Conservation (phyloP, 2,797 vertebrate species). For the Picus viridis region DNA sequence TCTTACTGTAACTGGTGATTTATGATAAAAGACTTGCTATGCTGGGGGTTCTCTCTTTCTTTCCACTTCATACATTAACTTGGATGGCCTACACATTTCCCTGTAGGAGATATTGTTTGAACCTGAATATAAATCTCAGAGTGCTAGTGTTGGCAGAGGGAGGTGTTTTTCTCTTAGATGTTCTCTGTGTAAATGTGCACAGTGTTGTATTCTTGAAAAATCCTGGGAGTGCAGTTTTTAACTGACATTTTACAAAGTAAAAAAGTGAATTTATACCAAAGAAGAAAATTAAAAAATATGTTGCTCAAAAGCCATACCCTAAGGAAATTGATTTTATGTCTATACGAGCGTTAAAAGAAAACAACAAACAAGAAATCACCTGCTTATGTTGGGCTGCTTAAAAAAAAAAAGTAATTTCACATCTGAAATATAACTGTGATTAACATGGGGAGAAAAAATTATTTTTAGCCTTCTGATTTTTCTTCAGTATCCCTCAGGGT, state of each 20-base stretch:
- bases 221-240: constrained; percentile 35
- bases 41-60: constrained; percentile 39
- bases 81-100: background rate
- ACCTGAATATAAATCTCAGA: constrained; percentile 31
- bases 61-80: constrained; percentile 11
- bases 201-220: constrained; percentile 2
- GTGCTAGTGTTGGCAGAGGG: background rate
- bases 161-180: constrained; percentile 19
- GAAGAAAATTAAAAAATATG: constrained; percentile 51
- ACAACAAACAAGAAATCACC: background rate
- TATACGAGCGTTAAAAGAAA: background rate
- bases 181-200: constrained; percentile 35
- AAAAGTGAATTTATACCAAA: constrained; percentile 23
- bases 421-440: background rate
- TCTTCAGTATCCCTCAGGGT: background rate
- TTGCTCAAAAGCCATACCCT: background rate
- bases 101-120: constrained; percentile 46
- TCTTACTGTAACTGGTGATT: constrained; percentile 64
- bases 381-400: background rate
- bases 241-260: constrained; percentile 66
- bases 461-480: background rate
- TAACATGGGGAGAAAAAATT: rapidly evolving
- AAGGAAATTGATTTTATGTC: background rate
- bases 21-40: constrained; percentile 25
- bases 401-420: background rate